Conservation (phyloP, 2,797 vertebrate genomes). For the Australoheros facetus region DNA sequence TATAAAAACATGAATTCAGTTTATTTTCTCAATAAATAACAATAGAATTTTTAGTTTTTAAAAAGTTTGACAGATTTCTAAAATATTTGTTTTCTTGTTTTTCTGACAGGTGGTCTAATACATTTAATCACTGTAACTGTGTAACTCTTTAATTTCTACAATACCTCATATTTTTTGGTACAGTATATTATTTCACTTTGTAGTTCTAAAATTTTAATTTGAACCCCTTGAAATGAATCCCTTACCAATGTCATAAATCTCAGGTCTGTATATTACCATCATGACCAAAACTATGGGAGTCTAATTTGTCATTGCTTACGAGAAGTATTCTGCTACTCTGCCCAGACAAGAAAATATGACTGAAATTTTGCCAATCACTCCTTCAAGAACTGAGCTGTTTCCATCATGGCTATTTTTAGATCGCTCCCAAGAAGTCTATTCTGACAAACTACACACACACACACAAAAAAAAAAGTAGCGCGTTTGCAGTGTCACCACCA, state of each 20-base stretch:
- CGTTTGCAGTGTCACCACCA: neutral
- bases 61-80: neutral
- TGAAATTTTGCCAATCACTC: neutral
- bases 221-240: neutral
- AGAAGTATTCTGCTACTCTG: neutral
- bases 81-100: neutral
- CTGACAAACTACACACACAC: neutral
- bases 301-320: neutral
- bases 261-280: neutral
- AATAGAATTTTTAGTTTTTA: neutral
- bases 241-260: neutral
- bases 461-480: neutral
- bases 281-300: neutral
- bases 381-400: neutral
- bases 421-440: neutral
- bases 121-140: neutral
- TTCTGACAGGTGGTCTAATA: neutral
- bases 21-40: too few relatives aligned
- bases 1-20: neutral
- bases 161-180: neutral
- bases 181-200: neutral
- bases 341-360: rapidly evolving
- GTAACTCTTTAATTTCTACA: neutral
- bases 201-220: neutral
- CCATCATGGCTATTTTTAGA: neutral